Evolutionary conservation across 1,140 invertebrate genomes (phyloP).

Genomic region (Vanessa atalanta): DNA sequence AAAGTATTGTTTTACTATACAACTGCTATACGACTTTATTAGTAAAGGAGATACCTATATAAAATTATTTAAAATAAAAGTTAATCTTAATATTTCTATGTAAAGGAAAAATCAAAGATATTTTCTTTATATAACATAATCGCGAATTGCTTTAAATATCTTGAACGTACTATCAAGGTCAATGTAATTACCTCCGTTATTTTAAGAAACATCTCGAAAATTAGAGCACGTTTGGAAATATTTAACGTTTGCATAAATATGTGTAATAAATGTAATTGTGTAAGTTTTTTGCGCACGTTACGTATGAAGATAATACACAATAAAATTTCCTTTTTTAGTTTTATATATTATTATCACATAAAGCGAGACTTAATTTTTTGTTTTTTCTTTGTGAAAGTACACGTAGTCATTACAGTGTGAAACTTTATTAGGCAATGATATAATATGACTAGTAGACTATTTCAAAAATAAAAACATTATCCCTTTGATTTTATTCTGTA

Average conservation of each 20-base stretch:
- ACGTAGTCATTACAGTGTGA: too few relatives aligned
- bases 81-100: too few relatives aligned
- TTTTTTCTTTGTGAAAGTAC: neutral
- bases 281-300: constrained; percentile 10
- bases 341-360: neutral
- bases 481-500: neutral
- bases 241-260: constrained; percentile 13
- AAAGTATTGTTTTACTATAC: too few relatives aligned
- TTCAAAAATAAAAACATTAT: neutral
- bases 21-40: too few relatives aligned
- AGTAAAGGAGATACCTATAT: too few relatives aligned
- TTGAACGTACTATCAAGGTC: constrained; percentile 16
- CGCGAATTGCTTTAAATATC: neutral
- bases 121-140: neutral
- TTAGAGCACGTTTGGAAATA: constrained; percentile 15
- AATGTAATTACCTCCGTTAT: constrained; percentile 18
- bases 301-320: neutral
- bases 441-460: neutral
- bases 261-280: constrained; percentile 20
- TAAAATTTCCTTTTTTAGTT: constrained; percentile 5
- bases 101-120: neutral
- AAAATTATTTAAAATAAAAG: too few relatives aligned
- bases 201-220: neutral
- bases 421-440: neutral
- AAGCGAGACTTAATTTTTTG: neutral